Evolutionary conservation across 1,140 invertebrate species (phyloP).

Genomic region (Anthonomus grandis): DNA sequence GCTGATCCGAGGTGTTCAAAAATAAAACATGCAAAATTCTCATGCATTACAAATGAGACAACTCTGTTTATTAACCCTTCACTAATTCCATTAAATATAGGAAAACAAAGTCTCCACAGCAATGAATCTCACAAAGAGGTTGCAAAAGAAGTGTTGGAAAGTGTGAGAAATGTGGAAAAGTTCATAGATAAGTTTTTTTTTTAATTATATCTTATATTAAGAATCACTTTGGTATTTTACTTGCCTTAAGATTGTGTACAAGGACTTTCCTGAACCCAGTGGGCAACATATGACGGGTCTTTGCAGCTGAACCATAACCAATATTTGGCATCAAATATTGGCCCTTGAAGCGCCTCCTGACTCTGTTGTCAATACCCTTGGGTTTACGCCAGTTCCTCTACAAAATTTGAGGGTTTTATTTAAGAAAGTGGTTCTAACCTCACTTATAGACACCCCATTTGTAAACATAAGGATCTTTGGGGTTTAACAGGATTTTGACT

Average conservation of each 20-base stretch:
- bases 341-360: conserved; percentile 97
- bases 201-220: conserved; percentile 6
- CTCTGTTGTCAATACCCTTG: conserved; percentile 99
- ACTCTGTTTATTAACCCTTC: conserved; percentile 7
- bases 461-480: conserved; percentile 3
- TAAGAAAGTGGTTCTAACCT: neutral
- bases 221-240: no score
- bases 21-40: no score
- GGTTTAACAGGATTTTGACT: conserved; percentile 32
- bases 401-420: conserved; percentile 18
- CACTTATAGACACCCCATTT: neutral
- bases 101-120: no score
- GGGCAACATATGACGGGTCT: conserved; percentile 93
- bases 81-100: no score
- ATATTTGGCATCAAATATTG: conserved; percentile 98
- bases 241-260: conserved; percentile 75
- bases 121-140: no score
- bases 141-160: no score
- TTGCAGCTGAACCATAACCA: conserved; percentile 96
- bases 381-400: conserved; percentile 88
- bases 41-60: neutral
- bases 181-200: no score
- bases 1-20: no score
- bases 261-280: conserved; percentile 94
- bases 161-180: no score